Evolutionary conservation across 2,113 vertebrate species (phyloP).

Genomic region (Sylvietta virens): DNA sequence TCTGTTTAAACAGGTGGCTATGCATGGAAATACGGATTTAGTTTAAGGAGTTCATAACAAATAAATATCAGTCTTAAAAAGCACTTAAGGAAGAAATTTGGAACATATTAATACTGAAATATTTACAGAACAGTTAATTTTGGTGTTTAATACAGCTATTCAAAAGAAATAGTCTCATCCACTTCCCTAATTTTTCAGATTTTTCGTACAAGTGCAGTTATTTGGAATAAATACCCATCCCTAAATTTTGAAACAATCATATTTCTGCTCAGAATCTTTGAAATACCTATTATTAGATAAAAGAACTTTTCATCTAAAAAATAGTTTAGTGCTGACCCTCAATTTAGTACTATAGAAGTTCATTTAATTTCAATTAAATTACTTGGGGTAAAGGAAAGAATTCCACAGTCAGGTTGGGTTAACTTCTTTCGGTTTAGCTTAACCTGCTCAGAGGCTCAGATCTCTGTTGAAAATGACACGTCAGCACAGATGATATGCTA

Average conservation of each 20-base stretch:
- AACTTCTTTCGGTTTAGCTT: background rate
- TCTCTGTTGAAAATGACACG: background rate
- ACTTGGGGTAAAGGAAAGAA: background rate
- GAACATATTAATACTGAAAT: background rate
- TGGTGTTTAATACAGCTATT: background rate
- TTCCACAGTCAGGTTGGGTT: background rate
- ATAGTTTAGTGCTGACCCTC: background rate
- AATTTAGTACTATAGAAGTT: background rate
- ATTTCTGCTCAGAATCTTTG: background rate
- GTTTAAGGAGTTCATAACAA: background rate
- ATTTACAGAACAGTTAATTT: background rate
- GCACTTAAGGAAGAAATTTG: background rate
- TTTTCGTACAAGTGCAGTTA: background rate
- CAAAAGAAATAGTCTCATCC: background rate
- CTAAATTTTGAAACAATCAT: background rate
- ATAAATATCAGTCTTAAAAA: background rate
- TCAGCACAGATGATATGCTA: background rate
- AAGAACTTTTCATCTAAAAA: background rate
- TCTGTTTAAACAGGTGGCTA: background rate
- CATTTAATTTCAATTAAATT: background rate
- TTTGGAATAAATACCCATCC: background rate
- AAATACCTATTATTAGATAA: background rate
- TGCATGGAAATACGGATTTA: background rate
- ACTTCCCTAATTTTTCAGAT: background rate
- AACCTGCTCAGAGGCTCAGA: background rate